Percentiles rank a stretch among this genome's conserved stretches.
Evolutionary conservation across 2,113 vertebrate species (phyloP).

Genomic region (Noctilio leporinus): DNA sequence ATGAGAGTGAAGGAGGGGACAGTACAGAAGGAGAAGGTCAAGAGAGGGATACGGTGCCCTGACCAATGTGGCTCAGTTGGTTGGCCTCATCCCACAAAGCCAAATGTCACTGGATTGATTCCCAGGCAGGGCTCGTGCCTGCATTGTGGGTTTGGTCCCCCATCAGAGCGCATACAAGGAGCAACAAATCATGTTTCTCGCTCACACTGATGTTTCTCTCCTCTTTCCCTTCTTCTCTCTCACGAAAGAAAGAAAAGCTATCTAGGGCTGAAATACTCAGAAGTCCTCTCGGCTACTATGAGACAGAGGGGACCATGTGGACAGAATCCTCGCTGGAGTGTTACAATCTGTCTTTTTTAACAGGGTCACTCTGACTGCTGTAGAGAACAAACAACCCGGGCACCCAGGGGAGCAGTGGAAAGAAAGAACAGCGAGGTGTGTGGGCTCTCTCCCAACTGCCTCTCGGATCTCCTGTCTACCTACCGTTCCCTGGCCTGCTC

Average conservation of each 20-base stretch:
- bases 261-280: not conserved
- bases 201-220: too few species aligned
- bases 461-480: not conserved
- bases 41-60: not conserved
- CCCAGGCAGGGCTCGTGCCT: too few species aligned
- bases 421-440: not conserved
- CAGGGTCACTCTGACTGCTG: not conserved
- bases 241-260: too few species aligned
- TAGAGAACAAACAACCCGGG: not conserved
- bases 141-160: too few species aligned
- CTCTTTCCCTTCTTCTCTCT: too few species aligned
- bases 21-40: not conserved
- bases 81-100: too few species aligned
- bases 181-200: too few species aligned
- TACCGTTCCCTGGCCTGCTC: not conserved
- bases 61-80: too few species aligned
- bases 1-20: not conserved
- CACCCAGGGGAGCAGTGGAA: not conserved
- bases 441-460: not conserved
- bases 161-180: too few species aligned
- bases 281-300: not conserved
- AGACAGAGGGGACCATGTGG: not conserved
- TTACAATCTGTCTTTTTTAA: not conserved
- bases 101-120: too few species aligned
- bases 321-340: not conserved